phyloP scores from a whole-genome alignment of 2,888 invertebrate genomes.

The Eurytoma californica region DNA sequence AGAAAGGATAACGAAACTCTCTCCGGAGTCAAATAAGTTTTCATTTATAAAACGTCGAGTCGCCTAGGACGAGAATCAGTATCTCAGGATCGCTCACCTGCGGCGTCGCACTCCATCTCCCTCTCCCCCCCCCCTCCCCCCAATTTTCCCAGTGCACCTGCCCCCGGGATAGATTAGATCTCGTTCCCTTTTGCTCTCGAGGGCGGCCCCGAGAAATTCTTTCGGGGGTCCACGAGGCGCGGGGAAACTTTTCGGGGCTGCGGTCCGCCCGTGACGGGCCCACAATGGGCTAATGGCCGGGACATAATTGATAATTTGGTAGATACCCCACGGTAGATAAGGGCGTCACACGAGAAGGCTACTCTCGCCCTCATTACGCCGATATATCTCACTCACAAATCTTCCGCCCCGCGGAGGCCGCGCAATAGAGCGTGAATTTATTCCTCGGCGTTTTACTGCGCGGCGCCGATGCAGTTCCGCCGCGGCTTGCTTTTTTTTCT shows the following conservation, averaged over 20 bases:
- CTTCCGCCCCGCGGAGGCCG: neutral
- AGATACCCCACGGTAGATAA: conserved; percentile 19
- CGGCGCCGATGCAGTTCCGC: neutral
- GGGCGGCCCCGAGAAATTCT: neutral
- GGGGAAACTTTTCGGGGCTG: neutral
- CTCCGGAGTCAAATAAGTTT: neutral
- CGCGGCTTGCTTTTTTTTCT: no score
- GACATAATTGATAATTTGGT: conserved; percentile 46
- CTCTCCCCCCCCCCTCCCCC: no score
- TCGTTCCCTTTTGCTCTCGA: conserved; percentile 8
- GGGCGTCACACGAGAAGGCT: neutral
- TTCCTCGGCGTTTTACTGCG: neutral
- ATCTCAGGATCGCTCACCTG: conserved; percentile 37
- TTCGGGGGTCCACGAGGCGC: neutral
- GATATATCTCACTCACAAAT: conserved; percentile 11
- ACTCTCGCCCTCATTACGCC: conserved; percentile 20
- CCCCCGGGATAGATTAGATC: conserved; percentile 47
- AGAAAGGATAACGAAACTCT: neutral
- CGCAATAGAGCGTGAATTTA: conserved; percentile 34
- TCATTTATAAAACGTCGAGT: conserved; percentile 37
- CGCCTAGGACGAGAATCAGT: conserved; percentile 9
- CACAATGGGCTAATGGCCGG: conserved; percentile 20
- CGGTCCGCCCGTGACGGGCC: conserved; percentile 1
- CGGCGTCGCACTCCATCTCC: neutral
- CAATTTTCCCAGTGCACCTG: conserved; percentile 17